Percentiles rank a stretch among this genome's conserved stretches.
Conservation (phyloP, 30 jellyfish, hydroid and myxozoan genomes). For the Catostylus mosaicus region DNA sequence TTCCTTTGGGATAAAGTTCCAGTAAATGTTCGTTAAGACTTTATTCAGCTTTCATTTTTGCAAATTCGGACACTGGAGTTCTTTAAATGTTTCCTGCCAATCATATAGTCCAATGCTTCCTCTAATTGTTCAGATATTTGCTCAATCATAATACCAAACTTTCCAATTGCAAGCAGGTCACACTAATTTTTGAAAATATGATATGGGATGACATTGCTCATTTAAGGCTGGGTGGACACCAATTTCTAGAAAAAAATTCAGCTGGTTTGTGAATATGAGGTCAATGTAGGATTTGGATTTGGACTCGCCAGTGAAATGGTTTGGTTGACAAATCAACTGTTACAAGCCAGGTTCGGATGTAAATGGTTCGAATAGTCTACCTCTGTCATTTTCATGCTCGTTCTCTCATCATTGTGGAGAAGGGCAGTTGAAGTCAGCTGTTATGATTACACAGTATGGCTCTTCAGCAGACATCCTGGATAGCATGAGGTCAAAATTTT, state of each 20-base stretch:
- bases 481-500: slow-evolving; percentile 12
- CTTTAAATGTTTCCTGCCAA: neutral
- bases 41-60: neutral
- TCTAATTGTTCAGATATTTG: neutral
- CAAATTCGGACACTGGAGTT: neutral
- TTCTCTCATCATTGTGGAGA: slow-evolving; percentile 40
- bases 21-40: slow-evolving; percentile 5
- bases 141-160: slow-evolving; percentile 4
- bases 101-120: neutral
- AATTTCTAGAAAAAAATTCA: too few relatives aligned
- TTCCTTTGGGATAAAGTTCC: neutral
- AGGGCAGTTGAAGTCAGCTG: slow-evolving; percentile 46
- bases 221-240: neutral
- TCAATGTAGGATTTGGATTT: neutral
- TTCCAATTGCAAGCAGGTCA: neutral
- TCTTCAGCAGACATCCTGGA: slow-evolving; percentile 38
- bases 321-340: slow-evolving; percentile 7
- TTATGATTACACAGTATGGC: slow-evolving; percentile 21
- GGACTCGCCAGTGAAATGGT: slow-evolving; percentile 2
- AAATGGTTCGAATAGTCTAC: slow-evolving; percentile 3
- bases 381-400: slow-evolving; percentile 11
- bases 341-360: slow-evolving; percentile 22
- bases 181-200: neutral
- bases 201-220: neutral
- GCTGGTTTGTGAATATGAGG: neutral